Evolutionary conservation across 2,888 invertebrate species (phyloP).

Genomic region (Athetis lepigone): DNA sequence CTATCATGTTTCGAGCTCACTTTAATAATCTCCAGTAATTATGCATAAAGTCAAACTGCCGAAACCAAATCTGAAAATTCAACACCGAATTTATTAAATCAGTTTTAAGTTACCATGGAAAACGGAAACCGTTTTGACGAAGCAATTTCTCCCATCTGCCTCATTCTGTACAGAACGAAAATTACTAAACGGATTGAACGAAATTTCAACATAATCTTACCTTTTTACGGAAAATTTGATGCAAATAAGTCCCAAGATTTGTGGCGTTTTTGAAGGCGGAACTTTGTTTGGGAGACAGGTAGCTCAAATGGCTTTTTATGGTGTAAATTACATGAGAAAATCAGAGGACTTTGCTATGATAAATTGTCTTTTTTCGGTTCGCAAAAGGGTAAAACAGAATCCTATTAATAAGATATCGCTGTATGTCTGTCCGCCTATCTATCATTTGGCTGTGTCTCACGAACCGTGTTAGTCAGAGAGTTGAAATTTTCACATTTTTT

Average conservation of each 20-base stretch:
- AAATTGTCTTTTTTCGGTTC: slow-evolving; percentile 2
- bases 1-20: slow-evolving; percentile 1
- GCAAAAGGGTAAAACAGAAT: no score
- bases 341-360: background rate
- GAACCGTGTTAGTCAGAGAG: no score
- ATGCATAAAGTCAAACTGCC: slow-evolving; percentile 12
- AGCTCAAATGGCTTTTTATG: slow-evolving; percentile 36
- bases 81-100: slow-evolving; percentile 24
- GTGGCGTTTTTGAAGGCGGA: slow-evolving; percentile 14
- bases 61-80: slow-evolving; percentile 21
- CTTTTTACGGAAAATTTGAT: slow-evolving; percentile 50
- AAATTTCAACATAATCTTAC: slow-evolving; percentile 52
- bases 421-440: no score
- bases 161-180: slow-evolving; percentile 20
- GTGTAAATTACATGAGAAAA: slow-evolving; percentile 15
- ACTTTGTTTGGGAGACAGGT: slow-evolving; percentile 36
- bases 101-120: slow-evolving; percentile 11
- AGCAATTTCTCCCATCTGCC: slow-evolving; percentile 57
- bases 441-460: no score
- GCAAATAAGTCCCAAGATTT: slow-evolving; percentile 48
- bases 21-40: slow-evolving; percentile 7
- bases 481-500: no score
- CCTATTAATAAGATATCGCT: no score
- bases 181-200: slow-evolving; percentile 43
- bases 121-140: slow-evolving; percentile 37